Conservation (phyloP, 2,888 invertebrate species). For the Xestia ashworthii region DNA sequence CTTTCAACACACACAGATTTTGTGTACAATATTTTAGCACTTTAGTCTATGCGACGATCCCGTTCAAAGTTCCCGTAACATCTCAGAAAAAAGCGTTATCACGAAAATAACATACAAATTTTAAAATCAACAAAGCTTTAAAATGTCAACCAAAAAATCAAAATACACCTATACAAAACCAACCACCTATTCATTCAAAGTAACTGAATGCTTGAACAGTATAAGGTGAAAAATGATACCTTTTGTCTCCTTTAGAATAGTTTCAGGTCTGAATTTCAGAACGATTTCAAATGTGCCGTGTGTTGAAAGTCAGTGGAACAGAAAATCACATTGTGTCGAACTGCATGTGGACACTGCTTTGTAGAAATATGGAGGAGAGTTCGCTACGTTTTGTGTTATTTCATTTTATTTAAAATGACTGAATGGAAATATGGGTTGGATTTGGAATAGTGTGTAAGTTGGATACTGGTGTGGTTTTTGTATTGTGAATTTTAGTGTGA, state of each 20-base stretch:
- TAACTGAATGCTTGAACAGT: conserved; percentile 20
- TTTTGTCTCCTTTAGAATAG: conserved; percentile 60
- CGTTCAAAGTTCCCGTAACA: too few species aligned
- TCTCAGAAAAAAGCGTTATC: too few species aligned
- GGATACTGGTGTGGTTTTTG: background rate
- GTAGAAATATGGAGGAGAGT: conserved; percentile 37
- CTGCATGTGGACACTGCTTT: conserved; percentile 59
- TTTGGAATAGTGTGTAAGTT: conserved; percentile 12
- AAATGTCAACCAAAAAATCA: conserved; percentile 11
- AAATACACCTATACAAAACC: background rate
- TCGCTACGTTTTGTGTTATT: conserved; percentile 44
- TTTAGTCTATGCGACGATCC: too few species aligned
- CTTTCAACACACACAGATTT: too few species aligned
- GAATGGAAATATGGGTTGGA: conserved; percentile 34
- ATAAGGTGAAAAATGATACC: conserved; percentile 58
- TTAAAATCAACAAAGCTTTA: background rate
- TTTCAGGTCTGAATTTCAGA: conserved; percentile 62
- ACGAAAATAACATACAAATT: too few species aligned
- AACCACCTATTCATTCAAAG: conserved; percentile 4
- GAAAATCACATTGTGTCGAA: conserved; percentile 71
- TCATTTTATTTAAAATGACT: conserved; percentile 37
- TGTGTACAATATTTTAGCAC: too few species aligned
- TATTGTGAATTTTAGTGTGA: background rate
- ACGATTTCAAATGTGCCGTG: conserved; percentile 63
- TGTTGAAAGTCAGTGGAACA: conserved; percentile 62